Conservation (phyloP, 2,888 invertebrate species). For the Dryocosmus kuriphilus region DNA sequence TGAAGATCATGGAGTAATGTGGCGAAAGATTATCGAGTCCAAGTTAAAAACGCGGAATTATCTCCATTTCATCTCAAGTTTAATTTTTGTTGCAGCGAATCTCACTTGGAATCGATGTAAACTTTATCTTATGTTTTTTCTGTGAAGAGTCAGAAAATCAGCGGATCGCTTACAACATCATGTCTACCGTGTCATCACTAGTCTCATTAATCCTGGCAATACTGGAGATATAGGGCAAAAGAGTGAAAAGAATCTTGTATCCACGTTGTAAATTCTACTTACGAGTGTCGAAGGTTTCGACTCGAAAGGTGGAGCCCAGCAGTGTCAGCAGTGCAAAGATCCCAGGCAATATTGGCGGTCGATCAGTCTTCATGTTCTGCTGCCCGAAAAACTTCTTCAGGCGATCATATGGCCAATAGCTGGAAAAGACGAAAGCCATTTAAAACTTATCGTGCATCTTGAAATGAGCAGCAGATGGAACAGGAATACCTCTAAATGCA, state of each 20-base stretch:
- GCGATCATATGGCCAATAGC: slow-evolving; percentile 66
- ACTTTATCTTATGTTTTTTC: no score
- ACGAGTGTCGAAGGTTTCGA: slow-evolving; percentile 71
- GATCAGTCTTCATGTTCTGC: slow-evolving; percentile 73
- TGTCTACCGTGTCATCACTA: no score
- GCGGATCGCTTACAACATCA: no score
- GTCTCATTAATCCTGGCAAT: no score
- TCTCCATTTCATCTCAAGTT: no score
- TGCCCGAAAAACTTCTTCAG: slow-evolving; percentile 67
- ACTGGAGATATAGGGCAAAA: no score
- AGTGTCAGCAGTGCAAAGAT: slow-evolving; percentile 66
- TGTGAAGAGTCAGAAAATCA: no score
- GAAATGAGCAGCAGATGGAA: slow-evolving; percentile 16
- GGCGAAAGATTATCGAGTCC: no score
- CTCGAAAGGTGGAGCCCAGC: slow-evolving; percentile 64
- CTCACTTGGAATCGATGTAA: no score
- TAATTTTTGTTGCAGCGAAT: no score
- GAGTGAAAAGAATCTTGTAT: background rate
- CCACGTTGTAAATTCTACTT: slow-evolving; percentile 58
- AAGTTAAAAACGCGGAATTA: no score
- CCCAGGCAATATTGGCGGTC: slow-evolving; percentile 67
- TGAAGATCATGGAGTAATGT: no score
- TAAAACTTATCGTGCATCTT: slow-evolving; percentile 29
- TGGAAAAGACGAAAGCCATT: slow-evolving; percentile 53
- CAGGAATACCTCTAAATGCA: slow-evolving; percentile 12